phyloP scores from a whole-genome alignment of 2,113 vertebrate genomes.

The Xyrauchen texanus region DNA sequence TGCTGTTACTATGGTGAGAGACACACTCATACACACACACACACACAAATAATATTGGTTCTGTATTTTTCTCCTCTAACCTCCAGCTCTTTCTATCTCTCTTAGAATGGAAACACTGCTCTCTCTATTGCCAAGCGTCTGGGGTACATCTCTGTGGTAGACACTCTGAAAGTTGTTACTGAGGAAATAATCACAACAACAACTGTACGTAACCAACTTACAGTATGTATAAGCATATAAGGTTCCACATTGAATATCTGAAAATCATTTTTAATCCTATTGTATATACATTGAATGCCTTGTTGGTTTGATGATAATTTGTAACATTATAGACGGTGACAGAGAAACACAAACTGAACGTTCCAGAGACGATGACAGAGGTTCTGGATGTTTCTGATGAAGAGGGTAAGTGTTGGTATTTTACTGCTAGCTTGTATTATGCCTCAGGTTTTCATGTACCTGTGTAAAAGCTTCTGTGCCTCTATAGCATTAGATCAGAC shows the following conservation, averaged over 20 bases:
- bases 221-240: too few relatives aligned
- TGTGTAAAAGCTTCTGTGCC: conserved; percentile 3
- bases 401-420: conserved; percentile 85
- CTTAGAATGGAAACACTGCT: conserved; percentile 96
- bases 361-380: conserved; percentile 98
- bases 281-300: background rate
- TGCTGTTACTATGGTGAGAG: conserved; percentile 85
- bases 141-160: conserved; percentile 98
- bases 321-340: conserved; percentile 82
- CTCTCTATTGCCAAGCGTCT: conserved; percentile 93
- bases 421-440: background rate
- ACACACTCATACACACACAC: conserved; percentile 3
- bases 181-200: conserved; percentile 95
- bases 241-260: too few relatives aligned
- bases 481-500: conserved; percentile 57
- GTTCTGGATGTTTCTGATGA: conserved; percentile 97
- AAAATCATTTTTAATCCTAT: background rate
- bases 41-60: too few relatives aligned
- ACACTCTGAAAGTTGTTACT: conserved; percentile 95
- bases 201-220: conserved; percentile 77
- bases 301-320: background rate
- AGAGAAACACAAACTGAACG: conserved; percentile 98
- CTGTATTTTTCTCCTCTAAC: background rate
- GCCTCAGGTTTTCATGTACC: background rate
- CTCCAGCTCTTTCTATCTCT: conserved; percentile 38